phyloP scores from a whole-genome alignment of 2,888 invertebrate species.

The Diadromus collaris region DNA sequence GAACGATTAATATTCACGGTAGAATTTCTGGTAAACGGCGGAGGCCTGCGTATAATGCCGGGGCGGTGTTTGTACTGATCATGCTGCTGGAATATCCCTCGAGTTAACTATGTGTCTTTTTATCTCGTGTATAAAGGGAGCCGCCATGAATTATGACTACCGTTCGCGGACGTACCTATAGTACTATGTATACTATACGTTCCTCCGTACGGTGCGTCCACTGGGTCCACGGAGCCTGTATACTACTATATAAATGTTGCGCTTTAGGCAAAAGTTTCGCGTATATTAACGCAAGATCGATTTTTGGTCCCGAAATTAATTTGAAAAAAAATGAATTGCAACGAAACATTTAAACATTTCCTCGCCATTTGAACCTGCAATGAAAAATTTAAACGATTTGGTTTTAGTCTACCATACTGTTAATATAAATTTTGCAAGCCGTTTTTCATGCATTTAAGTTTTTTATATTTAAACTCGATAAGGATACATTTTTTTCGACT shows the following conservation, averaged over 20 bases:
- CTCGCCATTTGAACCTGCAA: neutral
- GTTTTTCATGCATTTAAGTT: neutral
- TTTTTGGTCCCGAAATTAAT: neutral
- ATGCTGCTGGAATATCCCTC: constrained; percentile 42
- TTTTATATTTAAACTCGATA: neutral
- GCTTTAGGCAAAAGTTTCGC: constrained; percentile 4
- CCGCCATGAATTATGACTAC: constrained; percentile 65
- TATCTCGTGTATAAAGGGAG: constrained; percentile 47
- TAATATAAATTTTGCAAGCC: neutral
- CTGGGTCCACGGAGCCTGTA: constrained; percentile 1
- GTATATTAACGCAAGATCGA: neutral
- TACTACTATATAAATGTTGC: neutral
- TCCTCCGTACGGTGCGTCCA: constrained; percentile 1
- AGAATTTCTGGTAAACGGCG: constrained; percentile 58
- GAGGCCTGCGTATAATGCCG: constrained; percentile 34
- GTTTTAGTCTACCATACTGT: too few relatives aligned
- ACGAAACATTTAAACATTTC: neutral
- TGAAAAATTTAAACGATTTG: neutral
- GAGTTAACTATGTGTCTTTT: constrained; percentile 24
- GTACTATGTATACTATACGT: constrained; percentile 44
- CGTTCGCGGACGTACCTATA: constrained; percentile 54
- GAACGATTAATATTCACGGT: constrained; percentile 62
- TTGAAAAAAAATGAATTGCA: neutral
- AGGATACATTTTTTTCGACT: too few relatives aligned
- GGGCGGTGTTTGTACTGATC: constrained; percentile 38